Percentiles rank a stretch among this genome's conserved stretches.
phyloP scores from a whole-genome alignment of 2,113 vertebrate species.

The Scytalopus superciliaris region DNA sequence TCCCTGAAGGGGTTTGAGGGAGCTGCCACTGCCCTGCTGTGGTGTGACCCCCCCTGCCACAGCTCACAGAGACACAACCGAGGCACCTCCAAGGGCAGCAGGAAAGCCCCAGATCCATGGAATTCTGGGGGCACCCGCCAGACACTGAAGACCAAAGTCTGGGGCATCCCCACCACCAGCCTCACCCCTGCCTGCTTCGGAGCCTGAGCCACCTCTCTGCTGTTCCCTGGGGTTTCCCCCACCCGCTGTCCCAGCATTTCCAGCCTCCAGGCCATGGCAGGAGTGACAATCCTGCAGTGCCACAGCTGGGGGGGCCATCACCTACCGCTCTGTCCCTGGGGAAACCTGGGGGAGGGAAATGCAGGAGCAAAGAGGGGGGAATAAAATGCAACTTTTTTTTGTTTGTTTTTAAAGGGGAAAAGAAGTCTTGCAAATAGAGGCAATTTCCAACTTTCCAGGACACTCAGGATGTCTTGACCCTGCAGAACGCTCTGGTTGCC shows the following conservation, averaged over 20 bases:
- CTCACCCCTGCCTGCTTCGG: background rate
- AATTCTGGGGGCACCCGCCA: too few species aligned
- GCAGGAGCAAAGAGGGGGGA: background rate
- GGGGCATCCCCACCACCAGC: background rate
- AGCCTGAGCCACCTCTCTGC: background rate
- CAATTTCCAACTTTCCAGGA: background rate
- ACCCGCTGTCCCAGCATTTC: background rate
- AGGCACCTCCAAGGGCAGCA: background rate
- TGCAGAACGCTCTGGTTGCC: fast-evolving
- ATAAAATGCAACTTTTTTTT: background rate
- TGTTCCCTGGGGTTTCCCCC: background rate
- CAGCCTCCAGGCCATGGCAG: background rate
- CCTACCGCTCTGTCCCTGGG: background rate
- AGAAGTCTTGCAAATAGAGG: fast-evolving
- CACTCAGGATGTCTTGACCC: fast-evolving
- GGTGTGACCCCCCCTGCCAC: background rate
- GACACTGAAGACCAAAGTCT: background rate
- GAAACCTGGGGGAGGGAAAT: background rate
- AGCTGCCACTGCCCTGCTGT: too few species aligned
- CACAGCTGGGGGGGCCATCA: background rate
- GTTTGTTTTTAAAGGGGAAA: background rate
- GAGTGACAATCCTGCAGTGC: background rate
- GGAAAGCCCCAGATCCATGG: too few species aligned
- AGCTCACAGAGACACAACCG: background rate
- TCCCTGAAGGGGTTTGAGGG: too few species aligned